Percentiles rank a stretch among this genome's conserved stretches.
These are phyloP conservation scores for Drosophila anomelani DNA, from an alignment of 2,888 invertebrate genomes.

Conservation along the genomic window DNA sequence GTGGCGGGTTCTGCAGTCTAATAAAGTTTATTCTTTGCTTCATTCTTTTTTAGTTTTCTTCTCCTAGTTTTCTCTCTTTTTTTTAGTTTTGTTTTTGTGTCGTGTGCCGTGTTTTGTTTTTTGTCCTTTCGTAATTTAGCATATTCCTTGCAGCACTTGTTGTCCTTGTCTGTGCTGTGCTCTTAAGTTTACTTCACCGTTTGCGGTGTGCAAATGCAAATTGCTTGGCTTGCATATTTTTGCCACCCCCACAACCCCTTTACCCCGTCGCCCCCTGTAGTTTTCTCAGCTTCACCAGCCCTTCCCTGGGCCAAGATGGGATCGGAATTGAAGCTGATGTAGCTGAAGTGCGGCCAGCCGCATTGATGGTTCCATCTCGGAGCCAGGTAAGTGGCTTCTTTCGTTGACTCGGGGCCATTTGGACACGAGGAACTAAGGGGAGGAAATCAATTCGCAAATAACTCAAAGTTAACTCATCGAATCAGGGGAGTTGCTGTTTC, in stretches of 20 bases:
- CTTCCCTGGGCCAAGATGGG: neutral
- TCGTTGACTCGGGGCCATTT: constrained; percentile 22
- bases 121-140: constrained; percentile 79
- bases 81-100: constrained; percentile 10
- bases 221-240: constrained; percentile 77
- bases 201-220: constrained; percentile 80
- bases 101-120: constrained; percentile 46
- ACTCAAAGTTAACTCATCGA: constrained; percentile 45
- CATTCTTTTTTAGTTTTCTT: constrained; percentile 22
- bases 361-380: constrained; percentile 70
- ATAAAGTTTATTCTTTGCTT: constrained; percentile 46
- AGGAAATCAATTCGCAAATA: constrained; percentile 47
- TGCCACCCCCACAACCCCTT: neutral
- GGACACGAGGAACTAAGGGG: neutral
- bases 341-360: constrained; percentile 70
- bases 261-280: neutral
- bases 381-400: constrained; percentile 42
- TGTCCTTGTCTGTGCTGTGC: constrained; percentile 57
- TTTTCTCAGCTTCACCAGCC: neutral
- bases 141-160: constrained; percentile 75
- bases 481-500: constrained; percentile 24
- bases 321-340: constrained; percentile 42
- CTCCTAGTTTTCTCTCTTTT: neutral
- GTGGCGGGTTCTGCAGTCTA: constrained; percentile 27
- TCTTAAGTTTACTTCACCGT: constrained; percentile 76